These are phyloP conservation scores for Podarcis muralis DNA, from an alignment of 2,113 vertebrate species.

Conservation along the genomic window DNA sequence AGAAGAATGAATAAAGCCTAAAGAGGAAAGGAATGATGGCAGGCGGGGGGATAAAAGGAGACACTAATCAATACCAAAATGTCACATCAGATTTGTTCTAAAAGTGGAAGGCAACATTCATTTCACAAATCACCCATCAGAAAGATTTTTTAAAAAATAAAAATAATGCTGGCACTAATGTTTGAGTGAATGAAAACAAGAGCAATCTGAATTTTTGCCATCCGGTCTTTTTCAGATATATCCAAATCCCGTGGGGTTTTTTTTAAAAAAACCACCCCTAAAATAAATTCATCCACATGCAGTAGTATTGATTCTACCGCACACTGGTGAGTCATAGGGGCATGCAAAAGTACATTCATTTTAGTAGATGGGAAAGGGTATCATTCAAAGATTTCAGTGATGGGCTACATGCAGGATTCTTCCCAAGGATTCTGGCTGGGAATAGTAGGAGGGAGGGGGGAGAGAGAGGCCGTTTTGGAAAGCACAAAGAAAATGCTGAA, in stretches of 20 bases:
- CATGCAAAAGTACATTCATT: neutral
- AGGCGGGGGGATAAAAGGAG: neutral
- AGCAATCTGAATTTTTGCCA: neutral
- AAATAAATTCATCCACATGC: slow-evolving; percentile 10
- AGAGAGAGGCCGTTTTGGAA: neutral
- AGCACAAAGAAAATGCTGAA: slow-evolving; percentile 61
- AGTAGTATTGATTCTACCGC: slow-evolving; percentile 37
- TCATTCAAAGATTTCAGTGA: neutral
- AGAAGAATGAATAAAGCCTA: neutral
- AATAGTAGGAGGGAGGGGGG: neutral
- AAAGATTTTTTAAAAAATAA: neutral
- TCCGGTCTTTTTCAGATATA: slow-evolving; percentile 6
- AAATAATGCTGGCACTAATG: slow-evolving; percentile 17
- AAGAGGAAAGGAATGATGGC: neutral
- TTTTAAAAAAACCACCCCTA: neutral
- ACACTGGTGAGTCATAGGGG: slow-evolving; percentile 11
- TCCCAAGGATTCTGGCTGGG: slow-evolving; percentile 31
- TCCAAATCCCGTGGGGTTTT: slow-evolving; percentile 10
- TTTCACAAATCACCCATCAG: neutral
- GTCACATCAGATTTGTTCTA: slow-evolving; percentile 14
- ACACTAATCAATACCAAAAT: neutral
- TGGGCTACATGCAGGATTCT: slow-evolving; percentile 1
- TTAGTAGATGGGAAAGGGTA: neutral
- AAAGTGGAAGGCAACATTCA: slow-evolving; percentile 40
- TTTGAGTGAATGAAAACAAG: neutral